Conservation (phyloP, 2,888 invertebrate species). For the Sylvicola cinctus region DNA sequence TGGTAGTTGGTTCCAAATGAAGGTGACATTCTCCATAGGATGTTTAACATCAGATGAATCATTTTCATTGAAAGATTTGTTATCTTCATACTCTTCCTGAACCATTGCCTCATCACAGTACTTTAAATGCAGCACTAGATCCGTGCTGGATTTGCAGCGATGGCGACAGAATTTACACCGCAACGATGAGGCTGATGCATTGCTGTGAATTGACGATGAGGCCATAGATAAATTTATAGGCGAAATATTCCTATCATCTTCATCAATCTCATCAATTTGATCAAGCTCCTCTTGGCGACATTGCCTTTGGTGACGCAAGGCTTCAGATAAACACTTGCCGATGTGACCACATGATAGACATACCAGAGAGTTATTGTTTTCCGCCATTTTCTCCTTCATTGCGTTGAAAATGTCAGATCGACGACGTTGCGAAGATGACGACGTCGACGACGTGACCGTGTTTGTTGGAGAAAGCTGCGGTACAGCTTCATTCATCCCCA, state of each 20-base stretch:
- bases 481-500: constrained; percentile 11
- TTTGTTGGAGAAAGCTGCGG: constrained; percentile 14
- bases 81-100: too few species aligned
- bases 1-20: constrained; percentile 58
- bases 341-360: constrained; percentile 52
- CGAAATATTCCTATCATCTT: constrained; percentile 16
- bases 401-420: constrained; percentile 48
- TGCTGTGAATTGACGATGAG: constrained; percentile 13
- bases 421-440: constrained; percentile 11
- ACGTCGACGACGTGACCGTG: constrained; percentile 11
- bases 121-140: constrained; percentile 53
- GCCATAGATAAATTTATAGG: constrained; percentile 21
- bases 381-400: constrained; percentile 51
- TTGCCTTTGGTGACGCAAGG: constrained; percentile 54
- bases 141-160: constrained; percentile 66
- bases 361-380: constrained; percentile 39
- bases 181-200: constrained; percentile 34
- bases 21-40: constrained; percentile 63
- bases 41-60: constrained; percentile 24
- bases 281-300: constrained; percentile 24
- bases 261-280: constrained; percentile 6
- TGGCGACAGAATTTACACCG: constrained; percentile 73
- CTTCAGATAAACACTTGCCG: constrained; percentile 63
- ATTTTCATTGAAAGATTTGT: constrained; percentile 16
- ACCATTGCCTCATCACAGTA: constrained; percentile 36